Base-by-base conservation (phyloP, 2,888 invertebrate genomes). In the Pachymerium ferrugineum region DNA sequence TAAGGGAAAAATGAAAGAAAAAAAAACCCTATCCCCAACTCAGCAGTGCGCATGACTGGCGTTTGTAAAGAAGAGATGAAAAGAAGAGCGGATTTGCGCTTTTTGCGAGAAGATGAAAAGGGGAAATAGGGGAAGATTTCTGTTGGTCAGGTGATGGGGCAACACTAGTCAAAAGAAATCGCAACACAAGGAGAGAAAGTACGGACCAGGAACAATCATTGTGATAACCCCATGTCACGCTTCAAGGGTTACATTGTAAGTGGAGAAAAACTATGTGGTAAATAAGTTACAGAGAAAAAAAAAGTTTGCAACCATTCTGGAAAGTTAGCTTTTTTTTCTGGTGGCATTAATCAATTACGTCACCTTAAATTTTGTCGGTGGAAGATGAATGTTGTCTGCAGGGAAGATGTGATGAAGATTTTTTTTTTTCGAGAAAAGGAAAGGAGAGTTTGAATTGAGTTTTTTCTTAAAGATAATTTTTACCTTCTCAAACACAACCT, bases 191-290 rank as follows among this genome's bases (percentile, higher is more conserved):
- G 16, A 22, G 16, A 54, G 47, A n/a, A n/a, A n/a, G n/a, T n/a
- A 19, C 47, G 47, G 19, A 47, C 16, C 47, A 47, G 47, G 47
- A 54, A 54, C 47, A 54, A 54, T 54, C 47, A 54, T 22, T 54
- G 47, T 54, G 47, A 54, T 54, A 54, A 54, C 47, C 47, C 47
- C 47, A 54, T 54, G 47, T 54, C 47, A 54, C 47, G 47, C 47
- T 54, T 54, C 47, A 54, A 54, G 47, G 22, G 47, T 54, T 19
- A 54, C 47, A 54, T 54, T 54, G 47, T 54, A 54, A 54, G 47
- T 22, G 22, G 47, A 10, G 14, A 54, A 8, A 16, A 19, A 54
- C 19, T 10, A 16, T 19, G 47, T 6, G 47, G 47, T n/a, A n/a
- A n/a, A n/a, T n/a, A n/a, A n/a, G n/a, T n/a, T n/a, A n/a, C n/a